phyloP scores from a whole-genome alignment of 2,113 vertebrate genomes.

The Epinephelus fuscoguttatus region DNA sequence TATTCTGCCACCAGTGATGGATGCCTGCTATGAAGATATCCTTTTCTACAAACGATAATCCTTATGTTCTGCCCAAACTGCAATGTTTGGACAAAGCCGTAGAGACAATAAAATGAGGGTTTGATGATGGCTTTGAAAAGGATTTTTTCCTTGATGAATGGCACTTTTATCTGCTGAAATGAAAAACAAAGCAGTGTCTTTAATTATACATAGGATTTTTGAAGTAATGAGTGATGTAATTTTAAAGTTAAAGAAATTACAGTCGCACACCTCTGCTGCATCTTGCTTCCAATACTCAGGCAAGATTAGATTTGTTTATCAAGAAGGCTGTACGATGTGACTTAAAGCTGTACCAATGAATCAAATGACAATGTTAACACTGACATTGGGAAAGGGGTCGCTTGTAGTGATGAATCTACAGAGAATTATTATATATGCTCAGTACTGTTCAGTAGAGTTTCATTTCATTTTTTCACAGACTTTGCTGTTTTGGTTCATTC shows the following conservation, averaged over 20 bases:
- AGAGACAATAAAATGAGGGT: slow-evolving; percentile 1
- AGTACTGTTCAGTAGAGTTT: background rate
- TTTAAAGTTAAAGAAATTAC: background rate
- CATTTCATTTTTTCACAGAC: background rate
- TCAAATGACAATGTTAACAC: background rate
- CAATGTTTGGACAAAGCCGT: slow-evolving; percentile 44
- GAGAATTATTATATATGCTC: background rate
- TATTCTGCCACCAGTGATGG: slow-evolving; percentile 56
- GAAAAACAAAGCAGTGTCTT: background rate
- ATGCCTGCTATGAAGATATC: slow-evolving; percentile 56
- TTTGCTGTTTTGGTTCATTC: background rate
- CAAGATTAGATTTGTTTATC: background rate
- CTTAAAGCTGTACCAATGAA: background rate
- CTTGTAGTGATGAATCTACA: background rate
- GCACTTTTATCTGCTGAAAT: background rate
- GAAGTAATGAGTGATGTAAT: background rate
- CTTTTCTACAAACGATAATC: slow-evolving; percentile 43
- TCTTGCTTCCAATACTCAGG: too few species aligned
- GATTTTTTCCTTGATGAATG: background rate
- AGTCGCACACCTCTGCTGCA: background rate
- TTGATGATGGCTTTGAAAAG: background rate
- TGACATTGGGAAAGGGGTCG: background rate
- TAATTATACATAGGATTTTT: background rate
- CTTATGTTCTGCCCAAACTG: slow-evolving; percentile 38
- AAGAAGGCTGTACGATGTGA: background rate